Evolutionary conservation across 2,113 vertebrate genomes (phyloP), one percentile per base, ranked within the genome.

Genomic region (Siniperca chuatsi): DNA sequence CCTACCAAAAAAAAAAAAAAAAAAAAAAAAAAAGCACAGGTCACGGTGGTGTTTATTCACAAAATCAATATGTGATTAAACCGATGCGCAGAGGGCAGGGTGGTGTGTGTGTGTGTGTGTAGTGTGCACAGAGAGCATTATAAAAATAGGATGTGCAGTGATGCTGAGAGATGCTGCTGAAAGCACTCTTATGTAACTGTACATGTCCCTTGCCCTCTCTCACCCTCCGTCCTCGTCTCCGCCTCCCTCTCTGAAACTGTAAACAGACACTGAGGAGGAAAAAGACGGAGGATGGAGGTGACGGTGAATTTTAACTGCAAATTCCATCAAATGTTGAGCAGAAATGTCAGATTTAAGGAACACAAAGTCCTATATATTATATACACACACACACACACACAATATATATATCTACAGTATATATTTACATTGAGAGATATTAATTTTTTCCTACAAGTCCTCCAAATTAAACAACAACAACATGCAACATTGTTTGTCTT

Each of bases 31-130:
- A 29, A 29, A 29, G 29, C 29, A 29, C 29, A 29, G 29, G 20
- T n/a, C 25, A n/a, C 3, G 18, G 4, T 65, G 46, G 11, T 1
- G 52, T 23, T 61, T 16, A 23, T 52, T 70, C 37, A 69, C 78
- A 73, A 71, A 72, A 61, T 80, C 75, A 55, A 84, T 71, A n/a
- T 8, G 74, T 71, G 68, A 88, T 75, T 84, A 74, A 80, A 82
- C 15, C 16, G 46, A 60, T 9, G 6, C 5, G 12, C 21, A 52
- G 68, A 65, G 12, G 50, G 11, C 48, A 33, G 13, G n/a, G 2
- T 7, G 20, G 40, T 29, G 65, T 54, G 83, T 44, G 23, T 35
- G 54, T 73, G 35, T 62, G 70, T 67, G 35, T 60, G 62, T 68
- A 29, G 76, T 60, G 52, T 23, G 35, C 5, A 29, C 29, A 29